Conservation (phyloP, 2,797 vertebrate species). For the Pogoniulus pusillus region DNA sequence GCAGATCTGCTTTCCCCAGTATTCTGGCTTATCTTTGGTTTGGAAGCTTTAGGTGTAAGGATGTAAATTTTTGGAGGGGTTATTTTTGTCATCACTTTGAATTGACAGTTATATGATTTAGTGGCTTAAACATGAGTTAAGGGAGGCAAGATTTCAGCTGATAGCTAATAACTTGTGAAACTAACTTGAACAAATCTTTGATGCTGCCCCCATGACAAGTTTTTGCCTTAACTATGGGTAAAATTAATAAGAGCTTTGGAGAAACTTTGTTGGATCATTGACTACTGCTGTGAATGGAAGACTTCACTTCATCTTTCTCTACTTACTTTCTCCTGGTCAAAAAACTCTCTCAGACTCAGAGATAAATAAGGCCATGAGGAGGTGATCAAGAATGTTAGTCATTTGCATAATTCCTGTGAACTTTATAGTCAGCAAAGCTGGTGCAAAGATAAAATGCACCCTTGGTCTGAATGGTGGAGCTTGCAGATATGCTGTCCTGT, state of each 20-base stretch:
- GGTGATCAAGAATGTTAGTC: neutral
- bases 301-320: neutral
- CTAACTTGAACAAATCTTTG: neutral
- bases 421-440: neutral
- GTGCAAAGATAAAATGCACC: neutral
- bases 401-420: neutral
- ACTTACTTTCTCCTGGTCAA: neutral
- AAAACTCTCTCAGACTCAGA: neutral
- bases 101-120: neutral
- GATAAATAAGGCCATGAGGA: neutral
- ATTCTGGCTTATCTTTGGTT: neutral
- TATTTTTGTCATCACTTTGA: neutral
- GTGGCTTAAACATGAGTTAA: neutral
- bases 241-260: neutral
- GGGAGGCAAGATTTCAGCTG: neutral
- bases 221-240: neutral
- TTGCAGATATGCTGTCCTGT: neutral
- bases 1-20: neutral
- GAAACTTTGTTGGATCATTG: neutral
- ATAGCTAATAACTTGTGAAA: neutral
- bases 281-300: neutral
- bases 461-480: neutral
- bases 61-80: neutral
- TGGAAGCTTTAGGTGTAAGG: neutral
- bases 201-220: neutral